A percentile compares a stretch with the other conserved stretches of the same genome.
phyloP scores from a whole-genome alignment of 2,113 vertebrate genomes.

The Tragelaphus buxtoni region DNA sequence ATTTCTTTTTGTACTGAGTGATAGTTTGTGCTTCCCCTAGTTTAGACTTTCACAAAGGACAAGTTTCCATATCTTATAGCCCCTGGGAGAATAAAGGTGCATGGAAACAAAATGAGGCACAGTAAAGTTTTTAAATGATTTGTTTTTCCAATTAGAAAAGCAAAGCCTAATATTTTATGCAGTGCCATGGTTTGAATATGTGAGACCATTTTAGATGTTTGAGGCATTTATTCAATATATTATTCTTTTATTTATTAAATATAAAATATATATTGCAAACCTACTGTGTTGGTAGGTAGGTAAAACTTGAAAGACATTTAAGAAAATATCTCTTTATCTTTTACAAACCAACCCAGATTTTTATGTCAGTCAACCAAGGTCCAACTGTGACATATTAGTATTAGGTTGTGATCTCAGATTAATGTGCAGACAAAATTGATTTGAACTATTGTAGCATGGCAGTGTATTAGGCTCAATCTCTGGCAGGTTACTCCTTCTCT shows the following conservation, averaged over 20 bases:
- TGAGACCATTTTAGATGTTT: not conserved
- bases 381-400: not conserved
- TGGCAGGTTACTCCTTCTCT: not conserved
- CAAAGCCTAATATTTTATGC: not conserved
- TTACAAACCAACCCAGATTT: not conserved
- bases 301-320: not conserved
- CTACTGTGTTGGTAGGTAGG: not conserved
- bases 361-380: not conserved
- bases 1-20: not conserved
- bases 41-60: not conserved
- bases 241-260: not conserved
- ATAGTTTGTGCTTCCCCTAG: not conserved
- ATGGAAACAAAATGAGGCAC: not conserved
- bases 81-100: not conserved
- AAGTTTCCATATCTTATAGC: not conserved
- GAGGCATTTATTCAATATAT: not conserved
- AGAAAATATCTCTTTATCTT: not conserved
- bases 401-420: not conserved
- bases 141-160: slow-evolving; percentile 20
- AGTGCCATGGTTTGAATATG: not conserved
- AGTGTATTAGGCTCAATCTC: not conserved
- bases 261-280: not conserved
- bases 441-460: not conserved
- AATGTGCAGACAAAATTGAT: not conserved
- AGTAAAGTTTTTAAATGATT: not conserved